Evolutionary conservation across 2,113 vertebrate genomes (phyloP), one percentile per base, ranked within the genome.

Genomic region (Nothobranchius kuhntae): DNA sequence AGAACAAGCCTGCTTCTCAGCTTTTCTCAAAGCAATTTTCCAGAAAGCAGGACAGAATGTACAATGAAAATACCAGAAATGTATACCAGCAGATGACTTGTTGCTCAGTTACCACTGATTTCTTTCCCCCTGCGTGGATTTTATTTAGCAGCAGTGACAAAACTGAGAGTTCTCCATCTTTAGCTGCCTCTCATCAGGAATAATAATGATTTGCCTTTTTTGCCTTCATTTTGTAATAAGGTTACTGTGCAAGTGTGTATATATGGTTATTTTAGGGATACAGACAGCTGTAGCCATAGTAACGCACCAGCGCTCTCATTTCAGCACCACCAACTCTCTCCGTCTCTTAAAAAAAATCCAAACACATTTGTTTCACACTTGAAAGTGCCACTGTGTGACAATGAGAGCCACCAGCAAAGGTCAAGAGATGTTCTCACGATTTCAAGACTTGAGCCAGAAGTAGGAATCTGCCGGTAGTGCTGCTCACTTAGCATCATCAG

Each of bases 221-320:
- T 50, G 4, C 24, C 47, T 36, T 35, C 42, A 48, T 21, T 80
- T 65, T 54, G 68, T 77, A 77, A 85, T 80, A 88, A 81, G 81
- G 81, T 83, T 85, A 78, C 58, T 82, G 61, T 56, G 65, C 75
- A 60, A n/a, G 52, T 76, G 47, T 53, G 66, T 75, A 58, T 48
- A 47, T 73, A 14, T 77, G 78, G 82, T 86, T 91, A 90, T 90
- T 91, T 88, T 87, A 84, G 82, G 87, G 82, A 86, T 80, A 82
- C 78, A 82, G 81, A 82, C 79, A 84, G 72, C 86, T 83, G 88
- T 91, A 87, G 80, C 82, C 88, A 91, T 91, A 89, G 89, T 77
- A 91, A 91, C 89, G 55, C 79, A 83, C 56, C 65, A 67, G 67
- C 17, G 76, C 77, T 87, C 84, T 84, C 67, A 68, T 89, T 89